Base-by-base conservation (phyloP, 2,888 invertebrate genomes). In the Troglohyphantes excavatus region DNA sequence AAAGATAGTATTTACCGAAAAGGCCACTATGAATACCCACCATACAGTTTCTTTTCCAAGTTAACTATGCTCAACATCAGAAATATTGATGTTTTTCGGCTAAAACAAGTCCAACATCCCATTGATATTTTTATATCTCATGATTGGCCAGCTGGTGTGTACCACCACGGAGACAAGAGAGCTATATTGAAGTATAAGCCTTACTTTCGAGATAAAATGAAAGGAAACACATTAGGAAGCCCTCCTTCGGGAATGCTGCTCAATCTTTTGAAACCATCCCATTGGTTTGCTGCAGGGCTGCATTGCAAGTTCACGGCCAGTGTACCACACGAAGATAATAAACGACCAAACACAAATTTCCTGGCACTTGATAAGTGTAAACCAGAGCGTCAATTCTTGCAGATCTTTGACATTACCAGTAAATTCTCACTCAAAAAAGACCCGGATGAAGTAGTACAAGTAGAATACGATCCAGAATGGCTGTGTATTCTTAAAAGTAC, bases 221-320 rank as follows among this genome's bases (percentile, higher is more conserved):
- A 96, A 90, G 94, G 94, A 5, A 96, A 96, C 91, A 94, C 95
- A 91, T 94, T 99, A n/a, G 99, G 99, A 17, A 98, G 97, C 94
- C 95, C 96, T 59, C 96, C 97, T 5, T 95, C 96, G 76, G 96
- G 96, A 94, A 97, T 97, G 91, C 94, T 99, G 43, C 21, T 99
- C n/a, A 94, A 95, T 84, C 93, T 94, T 53, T 93, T 99, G 81
- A 95, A 97, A 93, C 99, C 99, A 9, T 94, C 95, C 0, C 97
- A 97, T 94, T 99, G 99, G 99, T 99, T 99, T 94, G 95, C 98
- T 9, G 99, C 98, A 39, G 99, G 99, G 95, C 94, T 99, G 91
- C 99, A 99, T 94, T 97, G 97, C 92, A 97, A 98, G 94, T 99
- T 98, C 94, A 96, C 97, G 13, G 99, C 99, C 0, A 92, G 97